A percentile compares a stretch with the other conserved stretches of the same genome.
phyloP scores from a whole-genome alignment of 2,888 invertebrate genomes.

The Caenorhabditis zanzibari region DNA sequence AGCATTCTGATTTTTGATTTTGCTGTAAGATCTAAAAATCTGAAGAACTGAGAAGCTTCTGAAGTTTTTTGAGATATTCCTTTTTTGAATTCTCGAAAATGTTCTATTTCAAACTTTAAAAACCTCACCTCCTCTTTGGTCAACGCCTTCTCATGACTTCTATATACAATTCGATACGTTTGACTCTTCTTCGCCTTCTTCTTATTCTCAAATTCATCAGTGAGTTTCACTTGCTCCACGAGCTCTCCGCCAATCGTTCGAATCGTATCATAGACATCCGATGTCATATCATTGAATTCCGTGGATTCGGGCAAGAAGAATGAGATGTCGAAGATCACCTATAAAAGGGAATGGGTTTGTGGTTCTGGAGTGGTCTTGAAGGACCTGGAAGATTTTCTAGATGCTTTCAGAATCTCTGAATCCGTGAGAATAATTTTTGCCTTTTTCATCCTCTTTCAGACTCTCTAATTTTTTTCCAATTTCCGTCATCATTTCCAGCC shows the following conservation, averaged over 20 bases:
- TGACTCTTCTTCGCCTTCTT: constrained; percentile 91
- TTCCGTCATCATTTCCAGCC: not conserved
- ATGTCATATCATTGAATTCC: constrained; percentile 77
- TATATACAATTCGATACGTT: constrained; percentile 92
- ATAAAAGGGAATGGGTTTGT: not conserved
- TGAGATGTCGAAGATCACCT: constrained; percentile 89
- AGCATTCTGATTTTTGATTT: too few species aligned
- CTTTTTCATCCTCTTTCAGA: not conserved
- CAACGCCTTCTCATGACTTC: constrained; percentile 93
- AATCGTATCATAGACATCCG: constrained; percentile 90
- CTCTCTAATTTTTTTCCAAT: not conserved
- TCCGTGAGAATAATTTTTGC: too few species aligned
- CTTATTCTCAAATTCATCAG: constrained; percentile 92
- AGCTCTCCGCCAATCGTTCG: constrained; percentile 92
- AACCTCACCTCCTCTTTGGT: constrained; percentile 90
- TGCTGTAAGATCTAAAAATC: too few species aligned
- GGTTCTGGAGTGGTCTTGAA: not conserved
- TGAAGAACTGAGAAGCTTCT: too few species aligned
- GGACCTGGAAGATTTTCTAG: not conserved
- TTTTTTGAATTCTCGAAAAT: too few species aligned
- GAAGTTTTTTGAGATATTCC: too few species aligned
- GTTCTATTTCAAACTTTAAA: not conserved
- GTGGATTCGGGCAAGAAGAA: constrained; percentile 92
- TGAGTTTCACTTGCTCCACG: constrained; percentile 89
- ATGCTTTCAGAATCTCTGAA: too few species aligned